phyloP scores from a whole-genome alignment of 2,113 vertebrate species.

The Siphamia tubifer region DNA sequence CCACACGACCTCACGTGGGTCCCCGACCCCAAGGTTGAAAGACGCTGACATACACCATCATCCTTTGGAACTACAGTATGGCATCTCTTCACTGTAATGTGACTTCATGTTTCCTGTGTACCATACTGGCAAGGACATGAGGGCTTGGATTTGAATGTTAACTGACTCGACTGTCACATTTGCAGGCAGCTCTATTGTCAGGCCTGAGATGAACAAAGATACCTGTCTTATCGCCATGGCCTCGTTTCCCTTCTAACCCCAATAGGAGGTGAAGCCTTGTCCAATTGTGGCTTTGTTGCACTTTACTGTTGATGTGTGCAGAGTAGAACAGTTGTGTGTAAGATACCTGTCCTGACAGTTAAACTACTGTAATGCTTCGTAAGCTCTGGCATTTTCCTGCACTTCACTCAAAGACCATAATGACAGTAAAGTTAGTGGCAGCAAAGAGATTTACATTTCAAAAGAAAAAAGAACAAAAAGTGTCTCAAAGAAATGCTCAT shows the following conservation, averaged over 20 bases:
- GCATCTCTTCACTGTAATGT: background rate
- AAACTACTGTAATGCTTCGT: background rate
- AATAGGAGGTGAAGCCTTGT: slow-evolving; percentile 70
- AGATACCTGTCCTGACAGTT: slow-evolving; percentile 24
- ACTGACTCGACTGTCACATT: slow-evolving; percentile 62
- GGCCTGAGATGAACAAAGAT: slow-evolving; percentile 62
- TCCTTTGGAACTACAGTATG: background rate
- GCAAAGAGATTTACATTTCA: background rate
- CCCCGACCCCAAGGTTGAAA: too few species aligned
- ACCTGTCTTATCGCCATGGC: slow-evolving; percentile 68
- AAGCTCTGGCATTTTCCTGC: background rate
- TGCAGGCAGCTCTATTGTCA: slow-evolving; percentile 45
- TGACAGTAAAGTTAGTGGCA: background rate
- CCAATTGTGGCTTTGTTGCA: slow-evolving; percentile 29
- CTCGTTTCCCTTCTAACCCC: slow-evolving; percentile 31
- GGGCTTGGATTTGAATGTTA: slow-evolving; percentile 48
- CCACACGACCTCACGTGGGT: too few species aligned
- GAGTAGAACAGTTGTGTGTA: background rate
- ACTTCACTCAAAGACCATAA: background rate
- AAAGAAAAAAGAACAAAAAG: background rate
- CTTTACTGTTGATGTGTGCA: slow-evolving; percentile 25
- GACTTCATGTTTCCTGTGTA: slow-evolving; percentile 3
- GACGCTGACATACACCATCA: too few species aligned
- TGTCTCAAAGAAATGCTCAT: background rate
- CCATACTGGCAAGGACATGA: background rate